Evolutionary conservation across 2,113 vertebrate genomes (phyloP), one percentile per base, ranked within the genome.

Genomic region (Orcinus orca): DNA sequence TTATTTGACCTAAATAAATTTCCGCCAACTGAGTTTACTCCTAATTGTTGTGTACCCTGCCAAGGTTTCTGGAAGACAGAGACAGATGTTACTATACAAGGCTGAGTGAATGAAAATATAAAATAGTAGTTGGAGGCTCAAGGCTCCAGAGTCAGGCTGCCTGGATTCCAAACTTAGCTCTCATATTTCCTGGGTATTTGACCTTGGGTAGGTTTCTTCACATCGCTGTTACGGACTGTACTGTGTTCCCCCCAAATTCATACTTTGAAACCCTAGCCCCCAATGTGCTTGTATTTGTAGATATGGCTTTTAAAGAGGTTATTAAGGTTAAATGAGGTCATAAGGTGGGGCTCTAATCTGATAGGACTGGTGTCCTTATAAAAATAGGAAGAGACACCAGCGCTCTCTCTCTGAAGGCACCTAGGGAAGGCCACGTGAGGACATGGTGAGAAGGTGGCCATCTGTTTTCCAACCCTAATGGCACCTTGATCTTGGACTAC

Each of bases 21-120:
- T 65, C 74, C 77, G 41, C 23, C 31, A 8, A 50, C 4, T 65
- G 29, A 65, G 29, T 60, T 94, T 81, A 58, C 26, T 83, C 38
- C 44, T 93, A 65, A 83, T 53, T 91, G 80, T 80, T 88, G 15
- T 76, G 50, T 41, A 31, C 1, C 14, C 10, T 84, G 65, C 20
- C 13, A 88, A 62, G 55, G 29, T 63, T 90, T 94, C 73, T 60
- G 17, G 60, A 87, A 90, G 36, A 86, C 36, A 95, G 38, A 96
- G 12, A 73, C 15, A 76, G 33, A 87, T 67, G 17, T 71, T 31
- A 58, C n/a, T 55, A 60, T 10, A 70, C 71, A 41, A 91, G 36
- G 25, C 36, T 38, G 36, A 94, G 53, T 63, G 9, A 92, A 21
- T 44, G 26, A 90, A 87, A 83, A 63, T 21, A n/a, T 18, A 65